A percentile compares a stretch with the other conserved stretches of the same genome.
These are phyloP conservation scores for Pammene aurita DNA, from an alignment of 2,888 invertebrate species.

Conservation along the genomic window DNA sequence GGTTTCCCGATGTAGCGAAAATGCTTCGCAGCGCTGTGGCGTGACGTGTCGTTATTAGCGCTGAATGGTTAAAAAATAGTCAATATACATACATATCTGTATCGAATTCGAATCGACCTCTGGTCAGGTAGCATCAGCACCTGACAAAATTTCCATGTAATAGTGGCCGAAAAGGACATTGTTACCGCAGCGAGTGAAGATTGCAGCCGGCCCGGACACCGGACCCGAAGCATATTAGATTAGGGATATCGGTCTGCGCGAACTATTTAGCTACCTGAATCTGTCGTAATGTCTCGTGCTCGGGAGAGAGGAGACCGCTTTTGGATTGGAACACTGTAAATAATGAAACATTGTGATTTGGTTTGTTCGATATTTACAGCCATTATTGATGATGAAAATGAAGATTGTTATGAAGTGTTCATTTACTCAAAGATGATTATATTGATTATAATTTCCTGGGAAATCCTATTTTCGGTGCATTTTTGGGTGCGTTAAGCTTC, in stretches of 20 bases:
- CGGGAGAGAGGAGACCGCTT: constrained; percentile 49
- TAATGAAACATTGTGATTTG: neutral
- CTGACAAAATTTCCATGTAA: constrained; percentile 20
- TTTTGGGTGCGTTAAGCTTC: no score
- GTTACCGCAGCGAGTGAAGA: constrained; percentile 51
- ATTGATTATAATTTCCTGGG: no score
- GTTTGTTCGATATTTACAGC: neutral
- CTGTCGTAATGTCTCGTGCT: constrained; percentile 50
- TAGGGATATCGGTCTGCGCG: constrained; percentile 65
- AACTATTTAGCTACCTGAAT: constrained; percentile 67
- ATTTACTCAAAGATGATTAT: no score
- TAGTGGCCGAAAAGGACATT: constrained; percentile 56
- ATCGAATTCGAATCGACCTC: neutral
- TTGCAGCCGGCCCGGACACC: constrained; percentile 41
- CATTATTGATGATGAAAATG: no score
- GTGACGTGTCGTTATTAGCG: no score
- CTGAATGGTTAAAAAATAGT: no score
- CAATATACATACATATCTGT: no score
- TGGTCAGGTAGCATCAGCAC: neutral
- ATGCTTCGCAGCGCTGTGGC: no score
- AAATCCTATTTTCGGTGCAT: no score
- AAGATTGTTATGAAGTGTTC: no score
- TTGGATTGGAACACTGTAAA: neutral
- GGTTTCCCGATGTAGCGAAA: no score
- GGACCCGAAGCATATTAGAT: constrained; percentile 67